phyloP scores from a whole-genome alignment of 1,140 invertebrate genomes.

The Papilio polytes region DNA sequence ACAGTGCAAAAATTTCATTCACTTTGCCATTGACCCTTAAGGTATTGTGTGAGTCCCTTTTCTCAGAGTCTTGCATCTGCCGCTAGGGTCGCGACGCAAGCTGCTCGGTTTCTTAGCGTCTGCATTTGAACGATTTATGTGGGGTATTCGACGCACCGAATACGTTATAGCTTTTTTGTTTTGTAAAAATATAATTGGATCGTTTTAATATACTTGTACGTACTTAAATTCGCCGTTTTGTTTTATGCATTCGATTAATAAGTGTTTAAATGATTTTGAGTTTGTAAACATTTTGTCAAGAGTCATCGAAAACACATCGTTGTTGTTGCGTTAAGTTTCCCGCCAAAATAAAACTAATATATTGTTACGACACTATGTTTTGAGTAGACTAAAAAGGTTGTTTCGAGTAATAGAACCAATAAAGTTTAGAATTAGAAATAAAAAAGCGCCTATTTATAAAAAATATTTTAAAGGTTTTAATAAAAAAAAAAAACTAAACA shows the following conservation, averaged over 20 bases:
- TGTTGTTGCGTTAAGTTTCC: neutral
- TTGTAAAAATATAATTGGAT: conserved; percentile 13
- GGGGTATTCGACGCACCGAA: neutral
- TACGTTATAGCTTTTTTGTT: neutral
- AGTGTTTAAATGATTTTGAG: neutral
- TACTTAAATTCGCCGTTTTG: neutral
- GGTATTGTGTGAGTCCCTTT: conserved; percentile 58
- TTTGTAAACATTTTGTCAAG: conserved; percentile 1
- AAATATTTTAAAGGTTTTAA: too few relatives aligned
- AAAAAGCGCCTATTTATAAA: too few relatives aligned
- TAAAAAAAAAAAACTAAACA: too few relatives aligned
- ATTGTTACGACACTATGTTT: neutral
- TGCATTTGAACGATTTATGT: conserved; percentile 47
- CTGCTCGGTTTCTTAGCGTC: conserved; percentile 57
- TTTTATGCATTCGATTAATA: conserved; percentile 9
- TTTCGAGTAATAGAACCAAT: too few relatives aligned
- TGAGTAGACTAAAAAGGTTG: too few relatives aligned
- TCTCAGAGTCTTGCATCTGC: conserved; percentile 62
- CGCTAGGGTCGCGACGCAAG: conserved; percentile 54
- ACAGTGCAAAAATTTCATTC: conserved; percentile 61
- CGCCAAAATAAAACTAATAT: neutral
- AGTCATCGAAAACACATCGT: neutral
- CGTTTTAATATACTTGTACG: conserved; percentile 4
- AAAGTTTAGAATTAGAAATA: too few relatives aligned
- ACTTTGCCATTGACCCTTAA: conserved; percentile 57